Conservation (phyloP, 2,113 vertebrate genomes). For the Burhinus bistriatus region DNA sequence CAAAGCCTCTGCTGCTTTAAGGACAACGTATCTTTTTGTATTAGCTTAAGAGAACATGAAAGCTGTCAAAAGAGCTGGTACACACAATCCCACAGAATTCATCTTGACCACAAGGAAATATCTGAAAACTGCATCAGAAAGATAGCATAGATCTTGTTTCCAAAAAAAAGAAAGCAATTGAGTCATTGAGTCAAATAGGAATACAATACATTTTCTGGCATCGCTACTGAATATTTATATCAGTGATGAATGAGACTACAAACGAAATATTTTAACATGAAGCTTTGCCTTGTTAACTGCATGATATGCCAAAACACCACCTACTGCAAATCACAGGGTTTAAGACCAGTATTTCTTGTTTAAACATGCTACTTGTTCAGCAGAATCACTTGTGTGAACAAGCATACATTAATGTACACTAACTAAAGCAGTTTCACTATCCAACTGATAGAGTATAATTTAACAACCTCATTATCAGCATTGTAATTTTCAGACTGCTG, state of each 20-base stretch:
- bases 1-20: constrained; percentile 19
- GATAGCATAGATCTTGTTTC: constrained; percentile 53
- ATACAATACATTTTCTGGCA: constrained; percentile 67
- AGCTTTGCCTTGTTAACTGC: constrained; percentile 72
- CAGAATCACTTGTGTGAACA: constrained; percentile 79
- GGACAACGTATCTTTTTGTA: constrained; percentile 5
- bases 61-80: constrained; percentile 39
- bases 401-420: constrained; percentile 69
- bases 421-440: constrained; percentile 63
- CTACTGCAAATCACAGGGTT: constrained; percentile 76
- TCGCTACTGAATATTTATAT: constrained; percentile 68
- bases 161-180: constrained; percentile 43
- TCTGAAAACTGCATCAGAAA: constrained; percentile 46
- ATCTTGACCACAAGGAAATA: constrained; percentile 60
- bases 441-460: constrained; percentile 75
- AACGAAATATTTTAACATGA: constrained; percentile 71
- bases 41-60: constrained; percentile 6
- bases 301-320: constrained; percentile 77
- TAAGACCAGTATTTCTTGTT: constrained; percentile 80
- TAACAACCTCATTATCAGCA: constrained; percentile 73
- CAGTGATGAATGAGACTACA: constrained; percentile 68
- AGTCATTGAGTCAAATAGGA: constrained; percentile 66
- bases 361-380: constrained; percentile 75
- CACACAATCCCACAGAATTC: constrained; percentile 38
- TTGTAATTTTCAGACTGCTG: constrained; percentile 71